Conservation (phyloP, 23 tunicate genomes). For the Clavelina lepadiformis region DNA sequence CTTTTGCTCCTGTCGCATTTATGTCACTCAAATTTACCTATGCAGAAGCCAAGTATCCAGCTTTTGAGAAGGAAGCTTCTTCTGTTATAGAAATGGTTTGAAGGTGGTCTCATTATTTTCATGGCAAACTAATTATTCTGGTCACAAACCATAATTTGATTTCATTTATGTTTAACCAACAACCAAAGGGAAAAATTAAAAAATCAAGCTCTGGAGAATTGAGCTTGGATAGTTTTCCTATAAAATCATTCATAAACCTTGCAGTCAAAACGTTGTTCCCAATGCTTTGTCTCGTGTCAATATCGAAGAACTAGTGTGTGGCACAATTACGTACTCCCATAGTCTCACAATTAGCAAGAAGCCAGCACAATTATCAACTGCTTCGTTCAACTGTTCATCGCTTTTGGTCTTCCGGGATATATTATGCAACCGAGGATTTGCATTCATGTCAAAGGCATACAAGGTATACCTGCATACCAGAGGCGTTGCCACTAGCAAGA, state of each 20-base stretch:
- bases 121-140: not conserved
- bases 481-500: constrained; percentile 12
- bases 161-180: too few relatives aligned
- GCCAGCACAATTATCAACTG: not conserved
- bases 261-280: constrained; percentile 1
- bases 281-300: not conserved
- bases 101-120: constrained; percentile 1
- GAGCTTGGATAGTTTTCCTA: not conserved
- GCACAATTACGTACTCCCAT: not conserved
- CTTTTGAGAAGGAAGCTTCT: too few relatives aligned
- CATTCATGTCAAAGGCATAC: not conserved
- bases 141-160: too few relatives aligned
- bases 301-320: not conserved
- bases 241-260: not conserved
- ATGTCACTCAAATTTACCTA: too few relatives aligned
- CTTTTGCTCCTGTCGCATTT: too few relatives aligned
- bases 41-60: too few relatives aligned
- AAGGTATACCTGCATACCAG: not conserved
- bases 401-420: constrained; percentile 1
- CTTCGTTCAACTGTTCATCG: not conserved
- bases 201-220: not conserved
- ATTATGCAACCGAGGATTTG: not conserved
- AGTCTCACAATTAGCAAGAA: not conserved
- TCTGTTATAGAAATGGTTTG: not conserved
- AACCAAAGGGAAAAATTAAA: not conserved